Base-by-base conservation (phyloP, 1,140 invertebrate species). In the Lucilia cuprina region DNA sequence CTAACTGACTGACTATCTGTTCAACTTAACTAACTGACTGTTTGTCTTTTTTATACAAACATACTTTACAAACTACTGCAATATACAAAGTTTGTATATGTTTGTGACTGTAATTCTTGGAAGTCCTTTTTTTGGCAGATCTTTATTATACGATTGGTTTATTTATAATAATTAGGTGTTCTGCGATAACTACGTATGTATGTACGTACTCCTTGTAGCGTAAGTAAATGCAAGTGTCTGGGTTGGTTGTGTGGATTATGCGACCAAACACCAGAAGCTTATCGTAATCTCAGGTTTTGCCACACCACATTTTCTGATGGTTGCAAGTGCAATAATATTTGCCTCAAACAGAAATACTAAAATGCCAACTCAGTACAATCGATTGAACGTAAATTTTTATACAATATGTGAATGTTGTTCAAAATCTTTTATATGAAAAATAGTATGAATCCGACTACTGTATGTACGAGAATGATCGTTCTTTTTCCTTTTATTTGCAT, bases 111-210 rank as follows among this genome's bases (percentile, higher is more conserved):
- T 55, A 83, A 13, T 74, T 83, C 74, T 75, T 50, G 60, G 65
- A 74, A 50, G 47, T 65, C 41, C 74, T 83, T 83, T 82, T 55
- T 13, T 82, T 82, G 74, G 50, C 88, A 88, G 89, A 90, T 90
- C 88, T 90, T 90, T 90, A 90, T 90, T 90, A 88, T 88, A 87
- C 88, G 89, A 90, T 90, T 90, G 89, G 89, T 90, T 90, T 90
- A 90, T 90, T 90, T 90, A 90, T 90, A 90, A 90, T 90, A 90
- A 90, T 90, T 90, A 90, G 89, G 89, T 90, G 88, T 88, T 86
- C 89, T 77, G 35, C 74, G 65, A 74, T 82, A 70, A 70, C 65
- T 70, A 70, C 19, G 19, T 70, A 70, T 21, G 65, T 70, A 8
- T n/a, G 65, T 21, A 70, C n/a, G 55, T 60, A 17, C n/a, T 17